Conservation (phyloP, 2,888 invertebrate species). For the Conus canariensis region DNA sequence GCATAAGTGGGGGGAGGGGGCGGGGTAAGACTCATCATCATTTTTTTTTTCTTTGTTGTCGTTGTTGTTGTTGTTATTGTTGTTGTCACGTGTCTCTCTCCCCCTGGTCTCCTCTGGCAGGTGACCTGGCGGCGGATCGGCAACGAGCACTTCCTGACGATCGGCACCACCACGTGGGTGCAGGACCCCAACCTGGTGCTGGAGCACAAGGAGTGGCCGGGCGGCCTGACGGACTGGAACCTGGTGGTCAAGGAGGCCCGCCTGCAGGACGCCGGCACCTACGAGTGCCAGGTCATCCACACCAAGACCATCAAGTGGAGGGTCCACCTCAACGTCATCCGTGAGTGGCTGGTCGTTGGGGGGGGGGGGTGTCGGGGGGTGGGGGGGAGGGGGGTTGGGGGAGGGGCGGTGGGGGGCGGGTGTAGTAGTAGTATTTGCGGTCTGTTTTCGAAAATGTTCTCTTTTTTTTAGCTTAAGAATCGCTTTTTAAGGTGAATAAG, state of each 20-base stretch:
- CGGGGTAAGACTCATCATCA: no score
- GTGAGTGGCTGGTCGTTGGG: constrained; percentile 23
- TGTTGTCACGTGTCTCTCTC: background rate
- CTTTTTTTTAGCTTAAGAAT: no score
- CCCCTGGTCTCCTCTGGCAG: constrained; percentile 30
- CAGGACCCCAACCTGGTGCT: constrained; percentile 52
- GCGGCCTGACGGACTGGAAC: constrained; percentile 52
- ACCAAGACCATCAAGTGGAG: constrained; percentile 49
- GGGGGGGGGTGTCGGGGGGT: background rate
- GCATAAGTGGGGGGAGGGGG: no score
- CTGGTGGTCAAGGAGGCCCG: constrained; percentile 51
- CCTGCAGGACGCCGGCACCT: constrained; percentile 50
- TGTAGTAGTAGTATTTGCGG: no score
- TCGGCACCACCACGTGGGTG: constrained; percentile 54
- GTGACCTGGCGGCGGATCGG: constrained; percentile 54
- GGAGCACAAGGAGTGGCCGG: constrained; percentile 48
- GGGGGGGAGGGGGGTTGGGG: background rate
- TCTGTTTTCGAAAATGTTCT: no score
- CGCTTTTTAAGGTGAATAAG: no score
- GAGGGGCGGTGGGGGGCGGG: background rate
- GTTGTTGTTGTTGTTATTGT: background rate
- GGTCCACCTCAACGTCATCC: constrained; percentile 50
- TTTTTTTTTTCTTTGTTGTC: background rate
- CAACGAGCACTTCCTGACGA: constrained; percentile 52
- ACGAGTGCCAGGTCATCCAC: constrained; percentile 54